Base-by-base conservation (phyloP, 2,888 invertebrate species). In the Heliconius sara region DNA sequence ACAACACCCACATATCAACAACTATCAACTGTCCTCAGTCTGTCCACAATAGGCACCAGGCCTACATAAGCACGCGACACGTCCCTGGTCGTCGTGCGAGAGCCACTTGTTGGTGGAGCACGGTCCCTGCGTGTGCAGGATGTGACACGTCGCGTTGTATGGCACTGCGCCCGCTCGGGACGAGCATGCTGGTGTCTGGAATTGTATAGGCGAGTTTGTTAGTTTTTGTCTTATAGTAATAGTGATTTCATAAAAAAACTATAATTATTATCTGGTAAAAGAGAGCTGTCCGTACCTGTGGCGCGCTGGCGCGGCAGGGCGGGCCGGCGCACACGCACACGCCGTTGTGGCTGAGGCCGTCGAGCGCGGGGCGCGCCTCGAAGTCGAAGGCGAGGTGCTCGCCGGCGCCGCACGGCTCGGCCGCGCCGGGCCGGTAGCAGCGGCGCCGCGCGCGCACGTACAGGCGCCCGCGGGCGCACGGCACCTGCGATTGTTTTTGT, bases 331-430 rank as follows among this genome's bases (percentile, higher is more conserved):
- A 98, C 13, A 97, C 97, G 86, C 98, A 98, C 73, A 97, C 96
- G 0, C 98, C 98, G 85, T 97, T 97, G 89, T 97, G 98, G 72
- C 97, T 97, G 70, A 98, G 96, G 0, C 98, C 98, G 86, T 98
- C 98, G 3, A 98, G 87, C 0, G 97, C 97, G 0, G 97, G 97
- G 2, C 97, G 92, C 0, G 97, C 96, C 30, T 96, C 97, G 86
- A 97, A 97, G 92, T 98, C 98, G 89, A 97, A 98, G 0, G 98
- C 96, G 5, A 98, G 97, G 13, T 98, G 96, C 87, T 97, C 96
- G 1, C 97, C 97, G 10, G 92, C 89, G 0, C 96, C 95, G 85
- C 98, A 98, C 0, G 98, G 98, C 43, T 97, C 98, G 47, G 96
- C 96, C 0, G 97, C 96, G 0, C 98, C 98, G 16, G 98, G 97